Evolutionary conservation across 2,113 vertebrate species (phyloP), one percentile per base, ranked within the genome.

Genomic region (Vicugna pacos): DNA sequence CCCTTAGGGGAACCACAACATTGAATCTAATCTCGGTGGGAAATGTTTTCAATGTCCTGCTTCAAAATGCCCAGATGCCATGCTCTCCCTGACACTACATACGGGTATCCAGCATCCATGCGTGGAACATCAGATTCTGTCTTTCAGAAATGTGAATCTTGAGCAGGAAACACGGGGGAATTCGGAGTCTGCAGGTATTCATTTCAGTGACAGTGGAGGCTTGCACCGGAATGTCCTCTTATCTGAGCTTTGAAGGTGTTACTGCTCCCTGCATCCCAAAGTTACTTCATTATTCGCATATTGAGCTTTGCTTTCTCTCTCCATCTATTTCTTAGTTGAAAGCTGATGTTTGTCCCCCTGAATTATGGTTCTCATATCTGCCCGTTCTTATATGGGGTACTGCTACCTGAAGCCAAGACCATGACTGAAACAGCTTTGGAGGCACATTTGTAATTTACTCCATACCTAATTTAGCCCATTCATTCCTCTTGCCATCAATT

Each of bases 251-350:
- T 54, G n/a, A 80, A 17, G 9, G 3, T 69, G 16, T 90, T 64
- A 38, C 3, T 9, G 10, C 28, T 67, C 6, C 13, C 13, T 54
- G 10, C n/a, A 19, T 48, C 19, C 30, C 85, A 28, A 42, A 79
- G 6, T 26, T 50, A n/a, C 38, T 69, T 89, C 7, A 26, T 79
- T 60, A 24, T 12, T 42, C 10, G 28, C 16, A 8, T 67, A 3
- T 70, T 93, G n/a, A 32, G 16, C 3, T 17, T 50, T 79, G 32
- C 46, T 82, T 92, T 91, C 48, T 58, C 69, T 94, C 7, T 24
- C 89, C 42, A 83, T 35, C 8, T 7, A 0, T 50, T 76, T 67
- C 35, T 84, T 3, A 30, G 42, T 28, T 46, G 2, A 11, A 81
- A 67, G 12, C 8, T 82, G 2, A 8, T 62, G 30, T 46, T 32